phyloP scores from a whole-genome alignment of 2,797 vertebrate genomes.

The Enteromius treurensis region DNA sequence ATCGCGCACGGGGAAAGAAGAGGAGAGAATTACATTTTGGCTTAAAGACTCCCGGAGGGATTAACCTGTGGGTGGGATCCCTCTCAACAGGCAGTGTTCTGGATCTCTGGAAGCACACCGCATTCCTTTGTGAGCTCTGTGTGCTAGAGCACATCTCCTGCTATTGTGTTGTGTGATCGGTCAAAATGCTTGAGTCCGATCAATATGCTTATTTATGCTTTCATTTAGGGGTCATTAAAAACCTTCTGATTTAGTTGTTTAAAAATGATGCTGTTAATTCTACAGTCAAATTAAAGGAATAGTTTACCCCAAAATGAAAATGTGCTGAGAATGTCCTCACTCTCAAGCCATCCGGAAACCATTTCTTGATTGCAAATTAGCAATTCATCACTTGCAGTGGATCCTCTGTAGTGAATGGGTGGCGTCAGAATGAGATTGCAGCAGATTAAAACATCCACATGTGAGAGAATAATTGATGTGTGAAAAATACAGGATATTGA shows the following conservation, averaged over 20 bases:
- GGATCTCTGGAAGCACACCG: conserved; percentile 26
- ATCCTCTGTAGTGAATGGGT: not conserved
- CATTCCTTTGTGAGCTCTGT: conserved; percentile 17
- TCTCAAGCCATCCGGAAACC: not conserved
- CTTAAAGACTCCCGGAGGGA: conserved; percentile 59
- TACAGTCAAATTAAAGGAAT: not conserved
- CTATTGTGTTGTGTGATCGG: not conserved
- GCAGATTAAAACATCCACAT: not conserved
- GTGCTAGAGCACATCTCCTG: not conserved
- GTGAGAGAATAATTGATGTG: not conserved
- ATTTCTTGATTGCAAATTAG: not conserved
- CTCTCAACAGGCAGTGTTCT: conserved; percentile 42
- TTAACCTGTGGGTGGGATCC: conserved; percentile 64
- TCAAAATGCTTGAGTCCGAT: not conserved
- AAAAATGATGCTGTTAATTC: not conserved
- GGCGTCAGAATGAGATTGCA: not conserved
- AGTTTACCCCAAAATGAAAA: not conserved
- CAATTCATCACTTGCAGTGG: not conserved
- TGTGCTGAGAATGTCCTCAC: not conserved
- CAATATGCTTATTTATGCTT: not conserved
- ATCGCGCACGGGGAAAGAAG: conserved; percentile 67
- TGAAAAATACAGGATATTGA: not conserved
- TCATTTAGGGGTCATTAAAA: not conserved
- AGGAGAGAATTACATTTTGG: conserved; percentile 61
- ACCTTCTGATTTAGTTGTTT: not conserved